These are phyloP conservation scores for Tetranychus cinnabarinus DNA, from an alignment of 1,140 invertebrate genomes.

Conservation along the genomic window DNA sequence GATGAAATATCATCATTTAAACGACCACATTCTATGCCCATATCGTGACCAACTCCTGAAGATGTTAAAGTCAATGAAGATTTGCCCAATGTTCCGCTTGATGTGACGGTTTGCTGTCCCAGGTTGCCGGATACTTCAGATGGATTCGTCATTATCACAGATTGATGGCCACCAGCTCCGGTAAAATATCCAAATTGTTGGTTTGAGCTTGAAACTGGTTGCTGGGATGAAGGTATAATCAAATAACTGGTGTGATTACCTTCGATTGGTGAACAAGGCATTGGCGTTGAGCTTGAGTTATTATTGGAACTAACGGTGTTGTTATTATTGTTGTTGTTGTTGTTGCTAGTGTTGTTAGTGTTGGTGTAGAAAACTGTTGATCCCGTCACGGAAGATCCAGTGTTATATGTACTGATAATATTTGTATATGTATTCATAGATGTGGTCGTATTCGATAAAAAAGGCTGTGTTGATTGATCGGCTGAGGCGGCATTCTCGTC, in stretches of 20 bases:
- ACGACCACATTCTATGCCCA: slow-evolving; percentile 15
- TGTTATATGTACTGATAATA: slow-evolving; percentile 15
- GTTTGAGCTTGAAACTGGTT: background rate
- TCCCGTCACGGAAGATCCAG: background rate
- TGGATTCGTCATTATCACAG: slow-evolving; percentile 1
- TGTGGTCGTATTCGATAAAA: slow-evolving; percentile 17
- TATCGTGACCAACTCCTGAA: slow-evolving; percentile 1
- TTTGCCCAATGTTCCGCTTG: background rate
- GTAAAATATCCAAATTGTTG: background rate
- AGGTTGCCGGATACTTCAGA: background rate
- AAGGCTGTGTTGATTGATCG: slow-evolving; percentile 5
- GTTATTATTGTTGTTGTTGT: background rate
- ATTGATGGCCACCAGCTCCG: background rate
- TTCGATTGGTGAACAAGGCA: background rate
- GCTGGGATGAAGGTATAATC: background rate
- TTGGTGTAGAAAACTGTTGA: background rate
- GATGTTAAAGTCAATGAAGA: no score
- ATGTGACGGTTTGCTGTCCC: background rate
- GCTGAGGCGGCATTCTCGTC: no score
- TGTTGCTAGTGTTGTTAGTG: background rate
- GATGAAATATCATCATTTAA: slow-evolving; percentile 1
- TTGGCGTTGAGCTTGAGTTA: background rate
- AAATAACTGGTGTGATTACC: background rate
- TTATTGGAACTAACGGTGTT: background rate
- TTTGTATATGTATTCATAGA: slow-evolving; percentile 17